Conservation (phyloP, 2,888 invertebrate species). For the Sphecodes monilicornis region DNA sequence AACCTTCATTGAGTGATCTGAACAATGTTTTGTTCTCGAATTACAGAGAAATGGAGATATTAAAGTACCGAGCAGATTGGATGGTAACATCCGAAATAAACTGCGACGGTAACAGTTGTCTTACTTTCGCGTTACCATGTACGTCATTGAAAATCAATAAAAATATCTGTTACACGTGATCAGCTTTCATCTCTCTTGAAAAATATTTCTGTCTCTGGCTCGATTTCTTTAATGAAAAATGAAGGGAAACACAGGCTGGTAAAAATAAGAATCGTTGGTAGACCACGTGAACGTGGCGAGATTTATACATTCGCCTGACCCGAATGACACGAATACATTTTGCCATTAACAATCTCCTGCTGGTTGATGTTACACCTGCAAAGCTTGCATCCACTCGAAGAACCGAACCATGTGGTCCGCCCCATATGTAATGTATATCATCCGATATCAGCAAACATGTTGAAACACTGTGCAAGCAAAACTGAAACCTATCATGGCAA, state of each 20-base stretch:
- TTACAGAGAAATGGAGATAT: background rate
- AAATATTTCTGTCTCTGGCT: background rate
- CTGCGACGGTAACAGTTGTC: slow-evolving; percentile 21
- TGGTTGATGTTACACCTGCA: background rate
- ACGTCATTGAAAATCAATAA: slow-evolving; percentile 38
- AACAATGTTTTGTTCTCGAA: background rate
- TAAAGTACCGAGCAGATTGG: background rate
- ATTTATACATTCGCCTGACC: background rate
- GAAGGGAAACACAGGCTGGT: slow-evolving; percentile 5
- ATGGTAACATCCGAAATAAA: background rate
- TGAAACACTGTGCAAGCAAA: background rate
- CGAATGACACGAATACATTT: background rate
- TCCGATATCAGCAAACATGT: background rate
- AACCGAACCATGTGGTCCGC: background rate
- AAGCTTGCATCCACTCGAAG: background rate
- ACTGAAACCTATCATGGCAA: background rate
- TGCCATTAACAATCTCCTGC: background rate
- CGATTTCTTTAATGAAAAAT: slow-evolving; percentile 8
- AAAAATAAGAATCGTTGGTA: slow-evolving; percentile 3
- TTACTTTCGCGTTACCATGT: slow-evolving; percentile 13
- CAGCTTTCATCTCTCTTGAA: background rate
- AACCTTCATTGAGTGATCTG: too few species aligned
- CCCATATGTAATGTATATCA: background rate
- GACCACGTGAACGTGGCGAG: background rate
- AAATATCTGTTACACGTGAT: slow-evolving; percentile 35